Percentiles rank a stretch among this genome's conserved stretches.
Conservation (phyloP, 2,888 invertebrate genomes). For the Prenolepis imparis region DNA sequence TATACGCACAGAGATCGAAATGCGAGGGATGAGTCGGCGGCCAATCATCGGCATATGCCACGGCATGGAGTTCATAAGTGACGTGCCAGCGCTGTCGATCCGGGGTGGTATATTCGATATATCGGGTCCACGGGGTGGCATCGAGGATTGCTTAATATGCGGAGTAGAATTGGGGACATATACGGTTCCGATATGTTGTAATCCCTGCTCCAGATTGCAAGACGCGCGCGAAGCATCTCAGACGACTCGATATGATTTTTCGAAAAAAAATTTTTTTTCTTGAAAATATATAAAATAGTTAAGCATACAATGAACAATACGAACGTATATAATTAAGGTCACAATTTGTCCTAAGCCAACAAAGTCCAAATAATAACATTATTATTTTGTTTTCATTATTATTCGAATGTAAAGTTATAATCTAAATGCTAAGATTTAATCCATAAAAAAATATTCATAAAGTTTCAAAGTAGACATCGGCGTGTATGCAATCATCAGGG, state of each 20-base stretch:
- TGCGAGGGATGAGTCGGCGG: constrained; percentile 77
- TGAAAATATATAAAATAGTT: not conserved
- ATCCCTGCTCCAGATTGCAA: constrained; percentile 55
- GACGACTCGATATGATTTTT: constrained; percentile 22
- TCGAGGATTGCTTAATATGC: constrained; percentile 80
- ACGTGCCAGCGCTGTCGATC: constrained; percentile 80
- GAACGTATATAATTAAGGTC: not conserved
- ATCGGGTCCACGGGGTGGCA: constrained; percentile 75
- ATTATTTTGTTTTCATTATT: not conserved
- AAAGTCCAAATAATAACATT: not conserved
- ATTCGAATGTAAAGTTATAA: not conserved
- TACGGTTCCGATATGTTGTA: constrained; percentile 67
- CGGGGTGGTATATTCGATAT: constrained; percentile 77
- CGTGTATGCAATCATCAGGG: not conserved
- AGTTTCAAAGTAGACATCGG: not conserved
- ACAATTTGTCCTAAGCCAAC: not conserved
- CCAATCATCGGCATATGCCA: constrained; percentile 79
- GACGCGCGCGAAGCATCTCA: constrained; percentile 41
- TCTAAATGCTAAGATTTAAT: not conserved
- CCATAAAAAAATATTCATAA: not conserved
- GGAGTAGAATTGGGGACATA: constrained; percentile 76
- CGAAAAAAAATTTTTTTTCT: not conserved
- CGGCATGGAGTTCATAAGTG: constrained; percentile 78
- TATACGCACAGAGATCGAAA: constrained; percentile 66
- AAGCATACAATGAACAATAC: not conserved